phyloP scores from a whole-genome alignment of 2,888 invertebrate genomes.

The Netelia melanura region DNA sequence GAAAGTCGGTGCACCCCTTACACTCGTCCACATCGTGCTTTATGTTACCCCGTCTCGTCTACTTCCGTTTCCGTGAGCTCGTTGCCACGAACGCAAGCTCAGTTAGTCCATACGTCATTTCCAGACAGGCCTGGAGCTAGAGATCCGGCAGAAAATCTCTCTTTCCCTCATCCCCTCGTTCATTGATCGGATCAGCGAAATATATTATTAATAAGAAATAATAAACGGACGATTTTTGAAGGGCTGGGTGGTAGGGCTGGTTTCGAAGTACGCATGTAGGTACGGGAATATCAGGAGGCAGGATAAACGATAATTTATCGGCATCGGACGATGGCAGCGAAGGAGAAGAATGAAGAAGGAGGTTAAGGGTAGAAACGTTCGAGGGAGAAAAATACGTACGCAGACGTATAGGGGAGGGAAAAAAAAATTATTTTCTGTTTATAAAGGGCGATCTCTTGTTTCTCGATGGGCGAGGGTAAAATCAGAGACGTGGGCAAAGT shows the following conservation, averaged over 20 bases:
- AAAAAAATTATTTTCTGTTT: too few species aligned
- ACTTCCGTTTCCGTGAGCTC: conserved; percentile 33
- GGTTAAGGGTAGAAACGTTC: neutral
- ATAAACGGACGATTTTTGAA: conserved; percentile 59
- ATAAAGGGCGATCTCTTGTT: neutral
- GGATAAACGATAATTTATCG: conserved; percentile 70
- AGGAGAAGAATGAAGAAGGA: conserved; percentile 37
- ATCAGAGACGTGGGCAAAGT: conserved; percentile 20
- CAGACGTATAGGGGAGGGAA: too few species aligned
- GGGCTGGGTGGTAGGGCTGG: neutral
- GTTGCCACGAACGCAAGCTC: neutral
- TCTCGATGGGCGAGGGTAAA: conserved; percentile 28
- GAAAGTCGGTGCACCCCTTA: conserved; percentile 1
- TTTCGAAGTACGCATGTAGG: neutral
- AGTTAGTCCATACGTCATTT: conserved; percentile 46
- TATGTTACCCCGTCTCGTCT: conserved; percentile 16
- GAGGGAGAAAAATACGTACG: conserved; percentile 7
- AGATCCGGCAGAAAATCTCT: conserved; percentile 17
- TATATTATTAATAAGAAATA: conserved; percentile 70
- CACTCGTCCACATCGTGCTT: conserved; percentile 5
- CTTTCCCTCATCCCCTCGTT: neutral
- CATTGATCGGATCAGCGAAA: conserved; percentile 59
- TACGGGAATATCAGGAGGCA: conserved; percentile 8
- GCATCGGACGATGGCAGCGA: conserved; percentile 35
- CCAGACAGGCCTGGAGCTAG: conserved; percentile 32